Evolutionary conservation across 2,113 vertebrate genomes (phyloP).

Genomic region (Myiozetetes cayanensis): DNA sequence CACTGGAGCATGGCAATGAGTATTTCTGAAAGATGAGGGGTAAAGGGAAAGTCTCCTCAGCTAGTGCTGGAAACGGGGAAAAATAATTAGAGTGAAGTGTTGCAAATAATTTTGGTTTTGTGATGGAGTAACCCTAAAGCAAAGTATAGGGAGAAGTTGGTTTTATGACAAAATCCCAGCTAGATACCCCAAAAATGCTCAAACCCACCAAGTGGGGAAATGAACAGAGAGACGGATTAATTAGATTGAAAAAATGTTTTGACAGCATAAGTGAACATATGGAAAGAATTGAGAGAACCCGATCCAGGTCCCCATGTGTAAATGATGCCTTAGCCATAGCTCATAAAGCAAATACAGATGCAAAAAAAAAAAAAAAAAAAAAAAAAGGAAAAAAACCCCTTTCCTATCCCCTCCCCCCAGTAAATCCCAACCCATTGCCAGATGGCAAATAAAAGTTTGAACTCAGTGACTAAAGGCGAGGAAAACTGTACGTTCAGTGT

Average conservation of each 20-base stretch:
- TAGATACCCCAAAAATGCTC: slow-evolving; percentile 56
- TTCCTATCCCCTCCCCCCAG: not conserved
- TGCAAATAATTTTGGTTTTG: not conserved
- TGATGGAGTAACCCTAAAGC: not conserved
- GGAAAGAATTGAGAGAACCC: slow-evolving; percentile 76
- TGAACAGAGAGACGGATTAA: slow-evolving; percentile 63
- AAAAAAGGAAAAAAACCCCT: not conserved
- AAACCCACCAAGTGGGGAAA: slow-evolving; percentile 11
- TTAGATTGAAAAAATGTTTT: slow-evolving; percentile 70
- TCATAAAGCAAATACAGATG: slow-evolving; percentile 80
- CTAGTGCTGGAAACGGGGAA: not conserved
- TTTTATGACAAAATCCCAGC: slow-evolving; percentile 50
- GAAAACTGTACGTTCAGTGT: slow-evolving; percentile 43
- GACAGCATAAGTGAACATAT: slow-evolving; percentile 74
- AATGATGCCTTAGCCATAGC: slow-evolving; percentile 71
- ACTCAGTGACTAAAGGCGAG: slow-evolving; percentile 1
- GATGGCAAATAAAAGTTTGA: slow-evolving; percentile 73
- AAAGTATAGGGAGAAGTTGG: not conserved
- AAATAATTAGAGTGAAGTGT: not conserved
- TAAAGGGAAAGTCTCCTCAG: not conserved
- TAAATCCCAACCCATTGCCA: slow-evolving; percentile 61
- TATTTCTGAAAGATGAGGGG: not conserved
- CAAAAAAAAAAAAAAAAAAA: not conserved
- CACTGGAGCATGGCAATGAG: not conserved
- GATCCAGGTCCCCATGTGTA: slow-evolving; percentile 71